phyloP scores from a whole-genome alignment of 2,797 vertebrate species.

The Halcyon leucocephala region DNA sequence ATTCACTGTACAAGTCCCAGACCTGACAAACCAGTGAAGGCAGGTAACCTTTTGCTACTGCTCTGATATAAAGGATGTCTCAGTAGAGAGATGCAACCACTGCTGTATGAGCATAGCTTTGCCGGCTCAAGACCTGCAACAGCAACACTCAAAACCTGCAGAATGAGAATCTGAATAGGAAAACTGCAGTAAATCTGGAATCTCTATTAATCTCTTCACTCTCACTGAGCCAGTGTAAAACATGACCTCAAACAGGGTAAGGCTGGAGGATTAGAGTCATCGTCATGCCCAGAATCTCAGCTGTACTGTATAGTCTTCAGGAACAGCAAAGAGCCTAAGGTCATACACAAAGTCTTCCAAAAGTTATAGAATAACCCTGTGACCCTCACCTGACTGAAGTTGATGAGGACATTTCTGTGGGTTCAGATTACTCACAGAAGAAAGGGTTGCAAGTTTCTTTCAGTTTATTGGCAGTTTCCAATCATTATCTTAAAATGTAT shows the following conservation, averaged over 20 bases:
- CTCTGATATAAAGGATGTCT: neutral
- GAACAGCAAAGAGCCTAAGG: neutral
- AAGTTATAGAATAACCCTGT: neutral
- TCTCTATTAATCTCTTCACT: neutral
- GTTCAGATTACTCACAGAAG: neutral
- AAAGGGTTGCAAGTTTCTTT: neutral
- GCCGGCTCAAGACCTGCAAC: neutral
- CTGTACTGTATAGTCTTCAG: accelerated
- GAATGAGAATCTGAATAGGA: neutral
- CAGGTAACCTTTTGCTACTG: neutral
- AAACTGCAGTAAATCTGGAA: neutral
- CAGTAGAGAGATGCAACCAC: neutral
- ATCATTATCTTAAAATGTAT: neutral
- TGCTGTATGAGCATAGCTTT: neutral
- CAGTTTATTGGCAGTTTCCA: neutral
- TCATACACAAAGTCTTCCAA: neutral
- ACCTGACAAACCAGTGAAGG: neutral
- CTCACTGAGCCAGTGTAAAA: neutral
- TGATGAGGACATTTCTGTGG: neutral
- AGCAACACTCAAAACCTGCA: neutral
- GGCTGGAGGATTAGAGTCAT: neutral
- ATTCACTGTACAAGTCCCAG: neutral
- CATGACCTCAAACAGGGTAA: neutral
- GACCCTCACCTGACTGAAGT: neutral
- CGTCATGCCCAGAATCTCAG: neutral